Evolutionary conservation across 1,140 invertebrate genomes (phyloP), one percentile per base, ranked within the genome.

Genomic region (Ctenoplectra terminalis): DNA sequence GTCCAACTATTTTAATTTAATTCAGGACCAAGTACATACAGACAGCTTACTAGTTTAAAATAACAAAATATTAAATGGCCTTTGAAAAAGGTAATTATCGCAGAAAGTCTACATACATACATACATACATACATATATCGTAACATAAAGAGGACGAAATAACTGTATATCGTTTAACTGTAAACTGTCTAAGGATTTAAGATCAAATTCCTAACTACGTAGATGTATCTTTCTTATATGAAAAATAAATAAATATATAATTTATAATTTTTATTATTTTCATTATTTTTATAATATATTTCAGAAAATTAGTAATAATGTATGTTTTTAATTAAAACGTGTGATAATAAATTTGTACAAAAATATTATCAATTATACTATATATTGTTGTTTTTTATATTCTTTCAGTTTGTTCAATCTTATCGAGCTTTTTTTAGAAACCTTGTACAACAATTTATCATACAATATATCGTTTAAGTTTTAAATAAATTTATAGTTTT

Each of bases 161-260:
- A 80, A 80, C 77, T 80, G 77, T 80, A 80, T 73, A 80, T 6
- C 58, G 54, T 73, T 80, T 80, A 80, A 80, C 77, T 63, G 77
- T 80, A 80, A 71, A 78, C n/a, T 78, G 66, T 73, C 77, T 75
- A 66, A 66, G 40, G 34, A 50, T 29, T 20, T 46, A 76, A 58
- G 63, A 75, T 74, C 48, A 67, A 81, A 67, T 64, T 67, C 15
- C 7, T 66, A 81, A 81, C 46, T 81, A 74, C 26, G 48, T 29
- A 61, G 46, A 31, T 73, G 0, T n/a, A 17, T n/a, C 7, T 61
- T 17, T 1, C 9, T 40, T 56, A 50, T 37, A 52, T 13, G 0
- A 46, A 20, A n/a, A n/a, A n/a, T n/a, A n/a, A n/a, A n/a, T n/a
- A 26, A 7, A 60, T n/a, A 20, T 63, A 9, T 37, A 40, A 54